A percentile compares a stretch with the other conserved stretches of the same genome.
phyloP scores from a whole-genome alignment of 2,113 vertebrate genomes.

The Alethe castanea region DNA sequence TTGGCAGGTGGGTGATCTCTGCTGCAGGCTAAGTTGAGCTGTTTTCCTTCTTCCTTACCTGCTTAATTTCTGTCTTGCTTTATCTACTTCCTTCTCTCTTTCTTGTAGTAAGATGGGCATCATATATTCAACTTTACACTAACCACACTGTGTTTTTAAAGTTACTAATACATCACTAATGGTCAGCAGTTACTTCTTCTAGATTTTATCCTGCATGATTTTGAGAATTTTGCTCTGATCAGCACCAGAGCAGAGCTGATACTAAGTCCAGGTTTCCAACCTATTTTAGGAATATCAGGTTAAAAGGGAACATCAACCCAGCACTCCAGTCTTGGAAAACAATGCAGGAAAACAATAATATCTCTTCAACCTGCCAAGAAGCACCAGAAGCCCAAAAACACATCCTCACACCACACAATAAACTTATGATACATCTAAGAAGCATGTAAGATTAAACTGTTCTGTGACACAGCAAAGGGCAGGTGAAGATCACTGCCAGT shows the following conservation, averaged over 20 bases:
- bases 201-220: background rate
- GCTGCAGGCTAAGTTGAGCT: constrained; percentile 4
- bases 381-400: background rate
- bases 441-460: background rate
- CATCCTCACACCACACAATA: background rate
- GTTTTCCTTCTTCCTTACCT: background rate
- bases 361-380: background rate
- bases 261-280: background rate
- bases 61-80: background rate
- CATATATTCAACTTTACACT: background rate
- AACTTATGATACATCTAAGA: background rate
- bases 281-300: background rate
- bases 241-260: background rate
- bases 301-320: background rate
- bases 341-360: background rate
- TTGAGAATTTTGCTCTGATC: background rate
- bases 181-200: background rate
- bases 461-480: background rate
- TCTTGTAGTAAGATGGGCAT: background rate
- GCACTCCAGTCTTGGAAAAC: background rate
- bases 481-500: background rate
- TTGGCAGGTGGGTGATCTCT: background rate
- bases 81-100: background rate
- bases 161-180: background rate
- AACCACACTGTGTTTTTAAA: background rate